Evolutionary conservation across 2,113 vertebrate genomes (phyloP).

Genomic region (Struthio camelus): DNA sequence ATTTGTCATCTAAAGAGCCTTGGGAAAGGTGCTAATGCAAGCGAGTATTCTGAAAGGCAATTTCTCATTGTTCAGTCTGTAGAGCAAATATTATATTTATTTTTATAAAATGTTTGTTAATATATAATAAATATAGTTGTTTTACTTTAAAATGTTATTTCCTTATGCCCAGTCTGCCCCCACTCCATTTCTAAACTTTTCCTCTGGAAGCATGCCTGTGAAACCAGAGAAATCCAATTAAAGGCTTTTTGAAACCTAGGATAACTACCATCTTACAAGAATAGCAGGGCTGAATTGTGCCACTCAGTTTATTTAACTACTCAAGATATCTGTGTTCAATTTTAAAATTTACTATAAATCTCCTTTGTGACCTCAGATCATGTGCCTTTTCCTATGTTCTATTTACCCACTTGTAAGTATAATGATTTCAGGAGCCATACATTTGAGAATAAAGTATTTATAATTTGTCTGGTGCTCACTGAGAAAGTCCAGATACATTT

Average conservation of each 20-base stretch:
- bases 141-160: background rate
- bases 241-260: background rate
- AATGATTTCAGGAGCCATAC: background rate
- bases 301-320: background rate
- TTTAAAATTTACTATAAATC: background rate
- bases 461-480: background rate
- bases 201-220: background rate
- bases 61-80: constrained; percentile 50
- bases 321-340: background rate
- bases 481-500: background rate
- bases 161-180: background rate
- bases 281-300: background rate
- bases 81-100: background rate
- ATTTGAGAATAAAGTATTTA: background rate
- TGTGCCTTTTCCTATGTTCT: background rate
- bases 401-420: background rate
- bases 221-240: background rate
- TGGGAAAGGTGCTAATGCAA: constrained; percentile 57
- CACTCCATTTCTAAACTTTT: background rate
- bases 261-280: background rate
- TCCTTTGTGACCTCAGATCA: background rate
- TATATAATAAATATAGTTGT: background rate
- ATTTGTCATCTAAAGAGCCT: constrained; percentile 52
- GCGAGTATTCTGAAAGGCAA: constrained; percentile 42
- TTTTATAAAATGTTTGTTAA: background rate